Conservation (phyloP, 2,888 invertebrate genomes). For the Oscheius myriophilus region DNA sequence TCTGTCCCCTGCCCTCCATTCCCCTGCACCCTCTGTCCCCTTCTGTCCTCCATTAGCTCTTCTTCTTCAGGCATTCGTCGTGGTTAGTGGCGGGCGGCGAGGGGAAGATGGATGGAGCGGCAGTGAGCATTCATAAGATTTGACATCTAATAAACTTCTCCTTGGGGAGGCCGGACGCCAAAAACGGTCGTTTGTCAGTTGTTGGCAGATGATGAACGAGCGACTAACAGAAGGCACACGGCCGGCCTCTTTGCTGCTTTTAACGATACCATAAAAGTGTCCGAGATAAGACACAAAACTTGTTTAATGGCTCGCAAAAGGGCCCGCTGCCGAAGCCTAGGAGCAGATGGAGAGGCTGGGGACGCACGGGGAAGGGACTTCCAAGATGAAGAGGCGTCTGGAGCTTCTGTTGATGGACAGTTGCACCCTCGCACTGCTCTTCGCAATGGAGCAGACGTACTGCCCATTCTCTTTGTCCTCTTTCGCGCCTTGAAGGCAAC, state of each 20-base stretch:
- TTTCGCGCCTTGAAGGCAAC: not conserved
- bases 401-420: no score
- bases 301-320: conserved; percentile 28
- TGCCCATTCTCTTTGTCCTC: conserved; percentile 4
- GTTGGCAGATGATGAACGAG: conserved; percentile 25
- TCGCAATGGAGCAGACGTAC: not conserved
- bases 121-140: conserved; percentile 27
- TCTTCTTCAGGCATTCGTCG: no score
- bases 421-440: no score
- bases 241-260: conserved; percentile 5
- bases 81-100: conserved; percentile 1
- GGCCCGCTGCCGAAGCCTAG: conserved; percentile 11
- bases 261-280: conserved; percentile 27
- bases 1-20: no score
- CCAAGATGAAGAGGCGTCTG: no score
- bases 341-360: not conserved
- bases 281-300: conserved; percentile 27
- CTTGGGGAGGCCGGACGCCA: conserved; percentile 22
- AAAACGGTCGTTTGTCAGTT: conserved; percentile 27
- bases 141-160: conserved; percentile 34
- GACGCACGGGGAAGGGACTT: no score
- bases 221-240: conserved; percentile 5
- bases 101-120: conserved; percentile 24
- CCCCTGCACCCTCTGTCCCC: no score
- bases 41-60: no score